Evolutionary conservation across 2,888 invertebrate genomes (phyloP), one percentile per base, ranked within the genome.

Genomic region (Tupiocoris notatus): DNA sequence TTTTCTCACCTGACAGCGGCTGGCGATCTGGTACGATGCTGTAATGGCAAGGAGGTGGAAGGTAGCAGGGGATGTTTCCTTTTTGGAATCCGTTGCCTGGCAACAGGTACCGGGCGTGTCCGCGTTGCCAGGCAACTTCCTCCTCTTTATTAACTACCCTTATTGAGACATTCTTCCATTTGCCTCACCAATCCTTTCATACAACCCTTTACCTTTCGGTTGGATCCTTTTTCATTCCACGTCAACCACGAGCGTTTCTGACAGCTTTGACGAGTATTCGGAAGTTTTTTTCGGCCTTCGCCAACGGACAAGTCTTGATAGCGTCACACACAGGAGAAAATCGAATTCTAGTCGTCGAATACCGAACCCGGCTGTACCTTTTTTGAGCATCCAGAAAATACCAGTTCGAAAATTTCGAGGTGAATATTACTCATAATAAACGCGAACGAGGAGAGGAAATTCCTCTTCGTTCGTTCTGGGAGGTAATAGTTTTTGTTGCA

Each of bases 51-150:
- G n/a, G n/a, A n/a, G n/a, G n/a, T n/a, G n/a, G n/a, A n/a, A n/a
- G n/a, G n/a, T n/a, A n/a, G n/a, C n/a, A 39, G 39, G 24, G 12
- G 65, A 23, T 25, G 65, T 65, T 65, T 65, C 24, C 63, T 25
- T 65, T 21, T 65, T 25, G 6, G 21, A 16, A 20, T 9, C 58
- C 39, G 73, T 73, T 61, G 73, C 73, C 25, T 62, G 62, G 73
- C 73, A 73, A 73, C 73, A 73, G 73, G 73, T 73, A 24, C 23
- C 73, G 73, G 73, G 73, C 73, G 73, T 73, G 62, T 62, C 73
- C 62, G 17, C 61, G 67, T 67, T 9, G 56, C 57, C 67, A 16
- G 22, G 67, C 54, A 67, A 67, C 67, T 3, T 20, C n/a, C 65
- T 20, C 67, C 57, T 54, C 20, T 61, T 73, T 73, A 62, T 73